Evolutionary conservation across 2,113 vertebrate species (phyloP).

Genomic region (Motacilla tschutschensis): DNA sequence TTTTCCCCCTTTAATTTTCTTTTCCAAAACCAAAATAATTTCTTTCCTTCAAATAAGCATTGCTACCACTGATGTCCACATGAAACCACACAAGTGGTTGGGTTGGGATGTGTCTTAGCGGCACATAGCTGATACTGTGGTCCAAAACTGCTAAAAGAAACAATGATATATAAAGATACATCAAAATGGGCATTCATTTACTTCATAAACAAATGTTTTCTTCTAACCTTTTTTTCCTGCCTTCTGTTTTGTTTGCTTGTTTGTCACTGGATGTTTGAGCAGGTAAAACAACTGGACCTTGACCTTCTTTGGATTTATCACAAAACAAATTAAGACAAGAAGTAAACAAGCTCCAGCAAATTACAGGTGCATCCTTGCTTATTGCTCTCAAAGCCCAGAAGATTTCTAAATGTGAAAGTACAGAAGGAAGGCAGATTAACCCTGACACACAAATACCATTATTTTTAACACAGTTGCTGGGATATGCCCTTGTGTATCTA

Average conservation of each 20-base stretch:
- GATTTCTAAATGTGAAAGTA: neutral
- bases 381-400: neutral
- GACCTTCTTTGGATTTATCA: neutral
- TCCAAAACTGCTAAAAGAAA: neutral
- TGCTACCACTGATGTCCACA: neutral
- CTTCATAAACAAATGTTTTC: neutral
- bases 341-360: neutral
- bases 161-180: neutral
- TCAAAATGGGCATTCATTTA: neutral
- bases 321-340: neutral
- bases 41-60: neutral
- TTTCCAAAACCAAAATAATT: neutral
- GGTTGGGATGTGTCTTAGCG: neutral
- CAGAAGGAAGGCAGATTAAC: neutral
- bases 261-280: neutral
- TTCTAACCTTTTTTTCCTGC: neutral
- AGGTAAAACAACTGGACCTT: neutral
- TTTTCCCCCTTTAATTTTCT: neutral
- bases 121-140: neutral
- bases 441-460: neutral
- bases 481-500: fast-evolving
- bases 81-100: neutral
- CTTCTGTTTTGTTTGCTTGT: neutral
- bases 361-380: neutral
- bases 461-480: neutral